Evolutionary conservation across 2,888 invertebrate species (phyloP), one percentile per base, ranked within the genome.

Genomic region (Ophion ventricosus): DNA sequence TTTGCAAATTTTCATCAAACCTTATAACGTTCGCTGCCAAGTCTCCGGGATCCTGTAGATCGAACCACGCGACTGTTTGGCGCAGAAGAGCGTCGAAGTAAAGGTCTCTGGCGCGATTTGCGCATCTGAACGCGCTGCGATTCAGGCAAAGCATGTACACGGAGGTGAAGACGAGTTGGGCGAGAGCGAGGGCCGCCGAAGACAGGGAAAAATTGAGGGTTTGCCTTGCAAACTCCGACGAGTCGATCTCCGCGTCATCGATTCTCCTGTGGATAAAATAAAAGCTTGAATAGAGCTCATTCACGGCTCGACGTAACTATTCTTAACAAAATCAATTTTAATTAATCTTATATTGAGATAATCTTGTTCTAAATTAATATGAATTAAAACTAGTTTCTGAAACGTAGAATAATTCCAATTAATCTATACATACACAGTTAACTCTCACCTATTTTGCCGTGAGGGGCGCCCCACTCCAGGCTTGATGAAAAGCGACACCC

Each of bases 41-140:
- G 43, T 82, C 78, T 17, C 49, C 74, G 11, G 74, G 56, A 29
- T 74, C 73, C 57, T 84, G 82, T 20, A 69, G 64, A 63, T 74
- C 63, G 25, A 84, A 69, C 84, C 84, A 82, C 11, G 79, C 73
- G 29, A 78, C 73, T 57, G 70, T 82, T 57, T 84, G 84, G 17
- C 43, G 74, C 35, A 84, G 63, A 64, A 84, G 56, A n/a, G 74
- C 67, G 20, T 78, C 74, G 72, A 84, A 84, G 25, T 84, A 79
- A 20, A 75, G 69, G 17, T 79, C 61, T 11, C 82, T 67, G 1
- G 84, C 82, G 29, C 82, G 77, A 25, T 61, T 35, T 1, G 78
- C 59, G 20, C 70, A 63, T 59, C 70, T 70, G n/a, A 82, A 54
- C n/a, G 84, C 74, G 3, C 74, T 61, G 8, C 67, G 64, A 64